Percentiles rank a stretch among this genome's conserved stretches.
Conservation (phyloP, 2,888 invertebrate genomes). For the Callyntrura guangdongensis region DNA sequence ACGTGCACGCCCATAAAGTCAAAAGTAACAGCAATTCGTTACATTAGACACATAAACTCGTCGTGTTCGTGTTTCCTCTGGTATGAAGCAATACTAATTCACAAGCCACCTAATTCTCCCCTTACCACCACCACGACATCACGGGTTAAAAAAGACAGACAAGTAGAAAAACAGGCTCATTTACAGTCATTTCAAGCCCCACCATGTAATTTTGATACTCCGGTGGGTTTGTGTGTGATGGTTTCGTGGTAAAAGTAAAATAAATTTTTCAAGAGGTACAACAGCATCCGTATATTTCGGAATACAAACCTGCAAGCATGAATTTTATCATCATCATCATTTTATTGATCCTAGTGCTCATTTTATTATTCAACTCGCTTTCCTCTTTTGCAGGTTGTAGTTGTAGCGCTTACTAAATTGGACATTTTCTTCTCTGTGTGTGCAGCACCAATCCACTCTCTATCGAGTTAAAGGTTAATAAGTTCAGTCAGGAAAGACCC, state of each 20-base stretch:
- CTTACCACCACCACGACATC: neutral
- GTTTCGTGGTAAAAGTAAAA: constrained; percentile 35
- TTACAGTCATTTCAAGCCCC: constrained; percentile 34
- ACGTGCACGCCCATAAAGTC: neutral
- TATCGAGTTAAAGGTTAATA: constrained; percentile 13
- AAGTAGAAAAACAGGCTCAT: constrained; percentile 35
- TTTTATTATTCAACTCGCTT: neutral
- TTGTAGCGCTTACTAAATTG: neutral
- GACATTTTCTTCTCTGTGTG: neutral
- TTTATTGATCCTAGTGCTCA: too few species aligned
- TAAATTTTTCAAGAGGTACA: neutral
- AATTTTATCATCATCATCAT: neutral
- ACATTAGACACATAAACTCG: neutral
- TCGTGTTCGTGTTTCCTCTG: constrained; percentile 12
- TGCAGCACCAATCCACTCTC: neutral
- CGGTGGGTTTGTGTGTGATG: constrained; percentile 28
- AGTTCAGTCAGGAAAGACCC: neutral
- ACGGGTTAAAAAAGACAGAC: neutral
- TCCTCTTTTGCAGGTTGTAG: neutral
- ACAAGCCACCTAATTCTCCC: constrained; percentile 12
- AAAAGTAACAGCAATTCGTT: constrained; percentile 20
- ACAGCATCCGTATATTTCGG: neutral
- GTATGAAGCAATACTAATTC: neutral
- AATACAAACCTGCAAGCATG: neutral
- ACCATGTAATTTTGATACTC: constrained; percentile 43